Conservation (phyloP, 2,797 vertebrate genomes). For the Typhlichthys eigenmanni region DNA sequence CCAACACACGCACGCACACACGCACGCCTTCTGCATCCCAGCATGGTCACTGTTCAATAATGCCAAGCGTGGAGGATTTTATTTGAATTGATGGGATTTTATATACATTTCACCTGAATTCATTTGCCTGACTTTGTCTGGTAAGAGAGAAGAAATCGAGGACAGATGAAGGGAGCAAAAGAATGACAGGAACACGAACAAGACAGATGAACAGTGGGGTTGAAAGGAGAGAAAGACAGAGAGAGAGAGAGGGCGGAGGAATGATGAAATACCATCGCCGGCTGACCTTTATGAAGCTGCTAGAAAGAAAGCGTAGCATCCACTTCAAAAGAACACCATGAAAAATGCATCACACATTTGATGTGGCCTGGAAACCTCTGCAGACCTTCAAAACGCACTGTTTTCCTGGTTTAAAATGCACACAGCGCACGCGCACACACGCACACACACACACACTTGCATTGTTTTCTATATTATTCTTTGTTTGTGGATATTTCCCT, state of each 20-base stretch:
- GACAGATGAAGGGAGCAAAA: slow-evolving; percentile 34
- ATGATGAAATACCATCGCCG: slow-evolving; percentile 58
- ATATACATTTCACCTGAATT: slow-evolving; percentile 6
- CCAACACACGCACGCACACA: too few species aligned
- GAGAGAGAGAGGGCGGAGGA: slow-evolving; percentile 1
- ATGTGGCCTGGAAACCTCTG: slow-evolving; percentile 30
- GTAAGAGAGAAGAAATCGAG: slow-evolving; percentile 23
- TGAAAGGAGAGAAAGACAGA: slow-evolving; percentile 8
- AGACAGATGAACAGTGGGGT: slow-evolving; percentile 42
- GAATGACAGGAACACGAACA: slow-evolving; percentile 15
- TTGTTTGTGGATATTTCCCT: neutral
- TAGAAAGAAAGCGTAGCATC: slow-evolving; percentile 65
- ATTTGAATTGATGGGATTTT: slow-evolving; percentile 32
- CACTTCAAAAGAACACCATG: slow-evolving; percentile 72
- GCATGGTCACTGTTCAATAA: neutral
- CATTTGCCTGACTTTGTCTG: slow-evolving; percentile 30
- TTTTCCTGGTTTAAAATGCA: slow-evolving; percentile 3
- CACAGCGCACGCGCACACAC: too few species aligned
- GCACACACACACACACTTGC: neutral
- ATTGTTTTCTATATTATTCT: neutral
- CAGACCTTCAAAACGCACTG: slow-evolving; percentile 39
- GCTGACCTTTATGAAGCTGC: slow-evolving; percentile 68
- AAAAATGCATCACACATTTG: slow-evolving; percentile 66
- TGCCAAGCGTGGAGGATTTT: neutral
- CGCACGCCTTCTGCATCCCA: too few species aligned